Evolutionary conservation across 2,797 vertebrate genomes (phyloP), one percentile per base, ranked within the genome.

Genomic region (Nyctibius grandis): DNA sequence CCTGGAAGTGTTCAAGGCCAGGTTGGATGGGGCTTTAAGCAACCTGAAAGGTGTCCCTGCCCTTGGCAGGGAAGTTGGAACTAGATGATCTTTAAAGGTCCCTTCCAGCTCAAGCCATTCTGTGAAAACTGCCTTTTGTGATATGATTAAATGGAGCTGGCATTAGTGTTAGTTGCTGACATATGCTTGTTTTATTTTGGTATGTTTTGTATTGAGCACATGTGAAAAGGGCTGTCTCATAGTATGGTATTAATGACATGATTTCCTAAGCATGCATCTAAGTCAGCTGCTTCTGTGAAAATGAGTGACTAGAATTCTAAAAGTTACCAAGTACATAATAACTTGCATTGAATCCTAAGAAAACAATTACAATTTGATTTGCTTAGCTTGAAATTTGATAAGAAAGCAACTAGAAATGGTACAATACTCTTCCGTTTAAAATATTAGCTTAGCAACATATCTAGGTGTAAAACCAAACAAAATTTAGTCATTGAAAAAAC

Each of bases 311-410:
- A 31, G 83, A 93, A 90, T 92, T 64, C 79, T 61, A 26, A n/a
- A 96, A 91, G 91, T 96, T 94, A 82, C 70, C 56, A 38, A 68
- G 44, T 84, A 23, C 12, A 14, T 85, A 93, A 74, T 83, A 95
- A 93, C 45, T 90, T 83, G 54, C 63, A 67, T 11, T 83, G 91
- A 91, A 67, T 89, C 51, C 92, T 45, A 74, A 85, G 45, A 81
- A 96, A 97, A 96, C 28, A 78, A 88, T 81, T 74, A 72, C 25
- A 77, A 45, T 92, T 95, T 83, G 31, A 92, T 96, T 95, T 96
- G 28, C 34, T 95, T 81, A 51, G 26, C 85, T 92, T 93, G 45
- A 87, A 80, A 84, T 75, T 79, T 96, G 77, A 67, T 95, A 75
- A 86, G 72, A 96, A 93, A 93, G 19, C 0, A 3, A 84, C 73